phyloP scores from a whole-genome alignment of 2,113 vertebrate genomes.

The Tringa solitaria region DNA sequence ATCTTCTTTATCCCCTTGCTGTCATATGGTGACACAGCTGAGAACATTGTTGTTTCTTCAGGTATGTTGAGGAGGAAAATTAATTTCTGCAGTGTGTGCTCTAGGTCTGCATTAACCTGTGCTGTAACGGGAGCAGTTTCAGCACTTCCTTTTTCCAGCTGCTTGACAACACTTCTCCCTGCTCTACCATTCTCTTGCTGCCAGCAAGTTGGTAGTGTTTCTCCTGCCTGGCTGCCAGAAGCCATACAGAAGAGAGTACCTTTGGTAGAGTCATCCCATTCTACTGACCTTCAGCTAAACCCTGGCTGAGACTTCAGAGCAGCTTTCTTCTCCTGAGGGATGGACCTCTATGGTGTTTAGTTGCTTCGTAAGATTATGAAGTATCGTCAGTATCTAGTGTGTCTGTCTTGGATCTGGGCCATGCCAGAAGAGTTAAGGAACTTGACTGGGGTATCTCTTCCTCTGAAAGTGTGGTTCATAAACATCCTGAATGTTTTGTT shows the following conservation, averaged over 20 bases:
- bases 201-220: neutral
- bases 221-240: neutral
- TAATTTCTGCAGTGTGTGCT: neutral
- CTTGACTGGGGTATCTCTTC: neutral
- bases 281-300: neutral
- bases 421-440: no score
- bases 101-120: neutral
- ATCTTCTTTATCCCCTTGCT: neutral
- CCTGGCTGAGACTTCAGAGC: neutral
- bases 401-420: neutral
- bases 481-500: neutral
- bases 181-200: neutral
- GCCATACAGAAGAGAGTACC: rapidly evolving
- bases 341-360: neutral
- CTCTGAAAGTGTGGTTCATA: neutral
- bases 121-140: neutral
- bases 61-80: neutral
- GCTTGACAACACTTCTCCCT: neutral
- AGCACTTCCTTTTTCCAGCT: neutral
- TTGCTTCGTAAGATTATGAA: neutral
- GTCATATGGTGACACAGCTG: neutral
- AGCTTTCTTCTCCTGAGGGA: neutral
- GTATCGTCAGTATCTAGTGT: neutral
- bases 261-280: neutral
- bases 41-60: neutral